These are phyloP conservation scores for Grallaria varia DNA, from an alignment of 2,113 vertebrate genomes.

Conservation along the genomic window DNA sequence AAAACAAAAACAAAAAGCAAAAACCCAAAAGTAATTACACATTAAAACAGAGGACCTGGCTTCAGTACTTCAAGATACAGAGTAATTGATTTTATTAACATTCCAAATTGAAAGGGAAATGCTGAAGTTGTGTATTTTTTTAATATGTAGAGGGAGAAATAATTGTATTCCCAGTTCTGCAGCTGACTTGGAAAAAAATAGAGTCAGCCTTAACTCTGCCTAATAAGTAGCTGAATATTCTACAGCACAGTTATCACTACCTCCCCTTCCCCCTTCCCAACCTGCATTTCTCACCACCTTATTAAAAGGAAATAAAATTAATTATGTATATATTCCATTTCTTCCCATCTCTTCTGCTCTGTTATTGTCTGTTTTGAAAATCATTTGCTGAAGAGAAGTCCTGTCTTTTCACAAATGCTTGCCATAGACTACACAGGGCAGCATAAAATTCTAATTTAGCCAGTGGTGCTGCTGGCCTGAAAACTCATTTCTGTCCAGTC, in stretches of 20 bases:
- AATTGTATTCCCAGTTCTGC: neutral
- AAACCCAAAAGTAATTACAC: neutral
- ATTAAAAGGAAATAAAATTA: conserved; percentile 21
- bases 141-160: neutral
- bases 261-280: accelerated
- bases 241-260: neutral
- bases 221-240: neutral
- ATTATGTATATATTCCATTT: neutral
- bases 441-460: neutral
- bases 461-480: neutral
- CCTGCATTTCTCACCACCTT: neutral
- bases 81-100: neutral
- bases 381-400: neutral
- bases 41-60: neutral
- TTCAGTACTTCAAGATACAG: neutral
- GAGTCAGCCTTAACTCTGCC: neutral
- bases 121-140: neutral
- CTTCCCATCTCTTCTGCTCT: neutral
- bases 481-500: neutral
- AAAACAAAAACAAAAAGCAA: neutral
- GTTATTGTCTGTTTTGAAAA: neutral
- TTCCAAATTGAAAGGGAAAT: neutral
- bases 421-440: neutral
- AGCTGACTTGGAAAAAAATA: neutral
- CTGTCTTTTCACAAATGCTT: neutral